These are phyloP conservation scores for Nettapus auritus DNA, from an alignment of 2,113 vertebrate genomes.

Conservation along the genomic window DNA sequence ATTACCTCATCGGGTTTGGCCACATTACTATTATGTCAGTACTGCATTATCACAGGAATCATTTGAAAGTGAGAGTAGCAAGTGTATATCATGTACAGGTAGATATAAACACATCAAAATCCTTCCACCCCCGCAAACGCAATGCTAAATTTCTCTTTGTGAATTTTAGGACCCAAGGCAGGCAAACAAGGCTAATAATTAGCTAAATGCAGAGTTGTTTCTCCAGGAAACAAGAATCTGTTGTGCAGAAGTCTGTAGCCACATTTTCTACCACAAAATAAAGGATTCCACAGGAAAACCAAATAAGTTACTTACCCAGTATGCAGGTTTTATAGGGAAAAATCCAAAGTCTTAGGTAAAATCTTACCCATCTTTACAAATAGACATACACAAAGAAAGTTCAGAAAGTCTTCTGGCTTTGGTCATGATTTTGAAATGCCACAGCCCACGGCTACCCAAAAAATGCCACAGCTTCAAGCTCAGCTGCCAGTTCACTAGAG, in stretches of 20 bases:
- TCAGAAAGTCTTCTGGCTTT: not conserved
- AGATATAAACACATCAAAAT: not conserved
- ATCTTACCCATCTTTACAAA: not conserved
- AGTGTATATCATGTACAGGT: too few relatives aligned
- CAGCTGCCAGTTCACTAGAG: not conserved
- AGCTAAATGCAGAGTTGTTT: not conserved
- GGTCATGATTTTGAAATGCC: not conserved
- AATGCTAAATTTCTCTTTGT: not conserved
- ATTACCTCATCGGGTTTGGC: not conserved
- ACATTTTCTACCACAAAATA: not conserved
- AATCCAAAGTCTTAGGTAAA: not conserved
- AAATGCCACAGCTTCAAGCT: not conserved
- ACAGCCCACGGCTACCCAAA: not conserved
- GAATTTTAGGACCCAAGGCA: not conserved
- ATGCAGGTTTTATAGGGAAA: not conserved
- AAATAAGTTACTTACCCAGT: not conserved
- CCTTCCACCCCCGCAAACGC: not conserved
- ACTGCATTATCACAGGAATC: rapidly evolving
- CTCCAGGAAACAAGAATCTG: not conserved
- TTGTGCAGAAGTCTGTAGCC: not conserved
- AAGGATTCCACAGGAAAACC: not conserved
- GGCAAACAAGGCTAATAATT: not conserved
- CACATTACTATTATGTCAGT: not conserved
- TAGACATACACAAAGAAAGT: not conserved
- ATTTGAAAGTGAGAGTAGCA: not conserved